These are phyloP conservation scores for Oreohelix idahoensis DNA, from an alignment of 1,140 invertebrate species.

Conservation along the genomic window DNA sequence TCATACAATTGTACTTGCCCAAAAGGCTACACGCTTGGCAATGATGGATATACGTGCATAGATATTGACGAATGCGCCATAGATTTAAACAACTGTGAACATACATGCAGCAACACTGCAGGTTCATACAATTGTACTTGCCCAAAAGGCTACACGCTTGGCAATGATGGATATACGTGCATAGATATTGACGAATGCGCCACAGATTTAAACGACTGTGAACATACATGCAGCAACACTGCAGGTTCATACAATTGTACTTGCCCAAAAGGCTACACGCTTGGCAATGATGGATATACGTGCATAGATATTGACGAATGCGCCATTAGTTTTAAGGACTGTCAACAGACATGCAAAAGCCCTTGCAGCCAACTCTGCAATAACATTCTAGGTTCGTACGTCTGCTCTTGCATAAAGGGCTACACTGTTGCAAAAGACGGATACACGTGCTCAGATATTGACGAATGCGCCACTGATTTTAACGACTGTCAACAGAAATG, in stretches of 20 bases:
- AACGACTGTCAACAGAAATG: background rate
- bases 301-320: conserved; percentile 46
- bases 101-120: conserved; percentile 8
- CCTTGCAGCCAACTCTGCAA: conserved; percentile 73
- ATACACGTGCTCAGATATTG: background rate
- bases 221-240: background rate
- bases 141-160: conserved; percentile 8
- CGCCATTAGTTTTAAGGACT: background rate
- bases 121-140: conserved; percentile 15
- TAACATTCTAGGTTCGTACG: conserved; percentile 40
- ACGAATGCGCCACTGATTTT: background rate
- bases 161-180: background rate
- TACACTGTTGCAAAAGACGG: background rate
- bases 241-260: background rate
- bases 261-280: background rate
- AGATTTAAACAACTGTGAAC: background rate
- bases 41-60: background rate
- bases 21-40: background rate
- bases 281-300: background rate
- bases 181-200: background rate
- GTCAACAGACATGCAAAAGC: no score
- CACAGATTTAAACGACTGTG: background rate
- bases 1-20: background rate
- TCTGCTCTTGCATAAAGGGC: background rate
- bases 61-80: conserved; percentile 23